A percentile compares a stretch with the other conserved stretches of the same genome.
These are phyloP conservation scores for Diplolepis rosae DNA, from an alignment of 2,888 invertebrate species.

Conservation along the genomic window DNA sequence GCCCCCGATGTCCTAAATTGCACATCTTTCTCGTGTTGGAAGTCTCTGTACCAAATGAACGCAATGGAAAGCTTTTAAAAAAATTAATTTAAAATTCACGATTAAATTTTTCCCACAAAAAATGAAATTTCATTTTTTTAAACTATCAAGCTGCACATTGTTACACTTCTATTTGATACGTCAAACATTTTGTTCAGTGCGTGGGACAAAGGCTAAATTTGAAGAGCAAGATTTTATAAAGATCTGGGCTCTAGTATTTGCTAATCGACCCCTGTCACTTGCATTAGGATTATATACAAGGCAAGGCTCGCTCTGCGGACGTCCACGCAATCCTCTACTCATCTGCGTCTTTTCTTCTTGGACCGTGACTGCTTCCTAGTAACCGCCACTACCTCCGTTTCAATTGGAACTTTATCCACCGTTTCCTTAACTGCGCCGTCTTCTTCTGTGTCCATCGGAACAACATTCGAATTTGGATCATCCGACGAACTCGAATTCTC, in stretches of 20 bases:
- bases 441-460: slow-evolving; percentile 57
- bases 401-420: slow-evolving; percentile 38
- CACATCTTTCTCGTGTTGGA: too few relatives aligned
- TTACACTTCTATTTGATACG: neutral
- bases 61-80: neutral
- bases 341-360: slow-evolving; percentile 72
- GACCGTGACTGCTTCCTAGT: slow-evolving; percentile 65
- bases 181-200: neutral
- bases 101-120: neutral
- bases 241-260: slow-evolving; percentile 32
- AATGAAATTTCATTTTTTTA: neutral
- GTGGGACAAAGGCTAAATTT: neutral
- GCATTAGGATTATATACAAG: slow-evolving; percentile 71
- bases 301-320: slow-evolving; percentile 72
- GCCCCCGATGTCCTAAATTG: too few relatives aligned
- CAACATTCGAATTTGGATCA: slow-evolving; percentile 60
- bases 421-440: slow-evolving; percentile 49
- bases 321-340: slow-evolving; percentile 73
- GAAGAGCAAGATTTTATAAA: neutral
- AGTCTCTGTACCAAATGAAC: too few relatives aligned
- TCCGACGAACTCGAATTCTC: slow-evolving; percentile 64
- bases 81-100: neutral
- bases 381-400: slow-evolving; percentile 17
- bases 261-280: slow-evolving; percentile 70
- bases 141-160: neutral